Evolutionary conservation across 2,113 vertebrate species (phyloP).

Genomic region (Chascanopsetta lugubris): DNA sequence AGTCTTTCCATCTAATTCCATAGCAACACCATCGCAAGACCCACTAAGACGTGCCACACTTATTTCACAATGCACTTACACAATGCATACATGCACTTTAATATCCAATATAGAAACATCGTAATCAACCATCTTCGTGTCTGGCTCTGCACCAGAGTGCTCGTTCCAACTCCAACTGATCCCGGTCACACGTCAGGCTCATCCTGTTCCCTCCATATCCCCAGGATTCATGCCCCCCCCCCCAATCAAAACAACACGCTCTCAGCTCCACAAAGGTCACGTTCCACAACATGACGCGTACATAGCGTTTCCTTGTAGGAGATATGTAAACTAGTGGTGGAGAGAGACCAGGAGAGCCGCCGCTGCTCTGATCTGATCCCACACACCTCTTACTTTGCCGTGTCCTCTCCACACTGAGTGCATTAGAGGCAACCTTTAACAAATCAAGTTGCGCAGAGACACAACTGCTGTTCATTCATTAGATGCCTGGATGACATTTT

Average conservation of each 20-base stretch:
- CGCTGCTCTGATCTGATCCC: neutral
- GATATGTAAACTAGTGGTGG: too few species aligned
- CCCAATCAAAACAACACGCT: neutral
- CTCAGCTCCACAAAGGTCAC: slow-evolving; percentile 3
- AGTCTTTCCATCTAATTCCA: neutral
- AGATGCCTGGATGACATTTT: neutral
- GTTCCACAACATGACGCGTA: neutral
- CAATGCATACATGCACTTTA: neutral
- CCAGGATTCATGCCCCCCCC: too few species aligned
- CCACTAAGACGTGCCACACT: neutral
- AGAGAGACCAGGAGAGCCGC: too few species aligned
- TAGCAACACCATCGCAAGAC: too few species aligned
- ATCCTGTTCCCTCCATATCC: neutral
- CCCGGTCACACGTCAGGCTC: neutral
- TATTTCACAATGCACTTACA: neutral
- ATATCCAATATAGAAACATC: too few species aligned
- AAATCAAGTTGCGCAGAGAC: neutral
- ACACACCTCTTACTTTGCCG: neutral
- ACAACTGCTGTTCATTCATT: too few species aligned
- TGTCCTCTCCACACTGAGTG: neutral
- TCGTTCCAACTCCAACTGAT: neutral
- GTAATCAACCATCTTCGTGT: neutral
- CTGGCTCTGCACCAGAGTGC: too few species aligned
- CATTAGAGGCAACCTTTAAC: too few species aligned
- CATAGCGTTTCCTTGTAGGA: neutral